A percentile compares a stretch with the other conserved stretches of the same genome.
Conservation (phyloP, 2,113 vertebrate genomes). For the Pheucticus melanocephalus region DNA sequence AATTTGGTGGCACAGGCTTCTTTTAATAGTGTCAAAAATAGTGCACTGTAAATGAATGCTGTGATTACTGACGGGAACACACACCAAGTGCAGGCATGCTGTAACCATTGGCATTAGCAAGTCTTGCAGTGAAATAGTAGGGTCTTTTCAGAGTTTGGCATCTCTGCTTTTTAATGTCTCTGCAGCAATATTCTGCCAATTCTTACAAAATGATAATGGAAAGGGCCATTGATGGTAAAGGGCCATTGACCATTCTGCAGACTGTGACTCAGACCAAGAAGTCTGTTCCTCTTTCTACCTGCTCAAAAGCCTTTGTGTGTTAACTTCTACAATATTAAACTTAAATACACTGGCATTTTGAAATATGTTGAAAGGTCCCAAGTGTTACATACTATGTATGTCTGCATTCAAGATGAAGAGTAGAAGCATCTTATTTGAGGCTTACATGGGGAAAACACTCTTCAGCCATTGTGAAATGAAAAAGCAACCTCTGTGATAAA, state of each 20-base stretch:
- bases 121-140: background rate
- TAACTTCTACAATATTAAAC: background rate
- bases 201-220: background rate
- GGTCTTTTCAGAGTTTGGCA: background rate
- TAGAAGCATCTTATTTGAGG: background rate
- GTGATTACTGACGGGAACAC: background rate
- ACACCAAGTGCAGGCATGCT: background rate
- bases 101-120: background rate
- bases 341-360: background rate
- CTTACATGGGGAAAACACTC: background rate
- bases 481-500: background rate
- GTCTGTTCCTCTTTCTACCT: background rate
- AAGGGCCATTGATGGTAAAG: background rate
- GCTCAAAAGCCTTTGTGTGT: background rate
- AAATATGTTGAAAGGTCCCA: background rate
- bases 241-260: background rate
- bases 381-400: background rate
- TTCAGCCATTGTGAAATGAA: background rate
- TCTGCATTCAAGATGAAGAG: background rate
- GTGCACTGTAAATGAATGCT: background rate
- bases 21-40: background rate
- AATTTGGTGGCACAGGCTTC: background rate
- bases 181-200: background rate
- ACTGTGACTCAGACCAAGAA: background rate
- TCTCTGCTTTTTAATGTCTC: background rate